phyloP scores from a whole-genome alignment of 2,888 invertebrate species.

The Germaria angustata region DNA sequence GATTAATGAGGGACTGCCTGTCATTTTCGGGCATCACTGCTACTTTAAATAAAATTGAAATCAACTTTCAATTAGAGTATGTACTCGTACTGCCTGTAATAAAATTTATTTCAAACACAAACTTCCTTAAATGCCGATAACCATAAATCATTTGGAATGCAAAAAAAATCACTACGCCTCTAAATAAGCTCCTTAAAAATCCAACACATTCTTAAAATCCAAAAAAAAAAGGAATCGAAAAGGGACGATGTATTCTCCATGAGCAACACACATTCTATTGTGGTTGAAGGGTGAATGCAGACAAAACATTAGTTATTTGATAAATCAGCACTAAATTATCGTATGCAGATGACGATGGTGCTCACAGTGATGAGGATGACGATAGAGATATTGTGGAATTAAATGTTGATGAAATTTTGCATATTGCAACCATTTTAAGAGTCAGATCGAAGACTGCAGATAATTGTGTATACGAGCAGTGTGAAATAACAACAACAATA shows the following conservation, averaged over 20 bases:
- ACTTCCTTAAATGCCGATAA: too few species aligned
- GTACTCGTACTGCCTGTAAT: too few species aligned
- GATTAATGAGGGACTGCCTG: too few species aligned
- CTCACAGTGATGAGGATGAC: not conserved
- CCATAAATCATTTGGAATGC: too few species aligned
- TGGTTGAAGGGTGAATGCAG: slow-evolving; percentile 1
- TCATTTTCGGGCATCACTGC: too few species aligned
- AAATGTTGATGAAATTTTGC: slow-evolving; percentile 44
- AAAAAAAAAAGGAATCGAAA: not conserved
- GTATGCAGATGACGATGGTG: slow-evolving; percentile 8
- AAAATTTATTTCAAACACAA: too few species aligned
- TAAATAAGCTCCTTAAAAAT: too few species aligned
- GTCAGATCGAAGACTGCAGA: slow-evolving; percentile 32
- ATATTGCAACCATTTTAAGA: slow-evolving; percentile 37
- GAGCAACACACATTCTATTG: not conserved
- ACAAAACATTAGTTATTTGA: slow-evolving; percentile 33
- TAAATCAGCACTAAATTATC: slow-evolving; percentile 45
- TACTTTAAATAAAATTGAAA: too few species aligned
- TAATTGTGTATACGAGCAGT: slow-evolving; percentile 27
- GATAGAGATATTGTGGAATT: slow-evolving; percentile 15
- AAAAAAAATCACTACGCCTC: too few species aligned
- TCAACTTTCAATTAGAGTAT: too few species aligned
- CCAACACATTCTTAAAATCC: not conserved
- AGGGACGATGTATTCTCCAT: not conserved
- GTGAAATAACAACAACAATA: not conserved